Percentiles rank a stretch among this genome's conserved stretches.
Evolutionary conservation across 2,888 invertebrate species (phyloP).

Genomic region (Mythimna impura): DNA sequence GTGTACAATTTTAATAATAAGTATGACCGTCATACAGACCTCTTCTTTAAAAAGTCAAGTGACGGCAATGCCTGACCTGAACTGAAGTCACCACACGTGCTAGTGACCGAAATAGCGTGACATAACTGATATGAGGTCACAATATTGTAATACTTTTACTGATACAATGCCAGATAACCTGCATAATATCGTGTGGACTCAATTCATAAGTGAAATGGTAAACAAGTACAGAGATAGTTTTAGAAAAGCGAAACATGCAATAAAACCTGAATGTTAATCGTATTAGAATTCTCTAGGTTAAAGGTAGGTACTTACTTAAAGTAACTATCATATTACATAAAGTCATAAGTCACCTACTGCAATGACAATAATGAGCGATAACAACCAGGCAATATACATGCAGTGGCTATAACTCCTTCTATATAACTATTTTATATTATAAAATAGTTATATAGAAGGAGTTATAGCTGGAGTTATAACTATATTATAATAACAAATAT

Average conservation of each 20-base stretch:
- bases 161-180: constrained; percentile 29
- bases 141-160: constrained; percentile 43
- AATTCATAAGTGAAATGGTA: constrained; percentile 21
- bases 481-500: too few species aligned
- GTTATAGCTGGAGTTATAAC: too few species aligned
- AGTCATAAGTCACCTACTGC: not conserved
- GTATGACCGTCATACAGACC: not conserved
- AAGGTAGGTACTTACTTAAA: not conserved
- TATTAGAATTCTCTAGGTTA: not conserved
- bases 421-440: not conserved
- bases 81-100: constrained; percentile 34
- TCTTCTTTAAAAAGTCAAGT: not conserved
- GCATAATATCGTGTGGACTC: constrained; percentile 24
- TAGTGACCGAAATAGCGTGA: constrained; percentile 49
- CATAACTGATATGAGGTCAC: constrained; percentile 46
- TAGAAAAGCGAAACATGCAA: constrained; percentile 1
- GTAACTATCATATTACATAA: not conserved
- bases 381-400: not conserved
- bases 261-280: not conserved
- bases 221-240: not conserved
- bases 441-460: too few species aligned
- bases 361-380: not conserved
- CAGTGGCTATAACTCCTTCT: not conserved
- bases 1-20: not conserved
- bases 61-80: constrained; percentile 29